Base-by-base conservation (phyloP, 2,888 invertebrate genomes). In the Frankliniella fusca region DNA sequence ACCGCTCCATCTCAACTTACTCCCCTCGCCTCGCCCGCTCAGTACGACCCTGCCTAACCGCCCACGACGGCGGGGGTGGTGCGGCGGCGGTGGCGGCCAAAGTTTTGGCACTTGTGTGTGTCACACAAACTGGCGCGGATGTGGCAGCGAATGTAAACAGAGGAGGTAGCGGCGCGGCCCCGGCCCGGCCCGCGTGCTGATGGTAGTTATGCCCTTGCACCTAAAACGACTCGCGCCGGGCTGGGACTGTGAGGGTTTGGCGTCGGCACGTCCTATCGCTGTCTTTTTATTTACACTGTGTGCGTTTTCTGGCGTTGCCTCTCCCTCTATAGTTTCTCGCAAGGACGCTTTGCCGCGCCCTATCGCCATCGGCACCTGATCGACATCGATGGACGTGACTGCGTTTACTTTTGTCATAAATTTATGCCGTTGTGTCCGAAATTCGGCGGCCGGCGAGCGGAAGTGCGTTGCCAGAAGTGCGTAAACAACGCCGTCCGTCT, bases 71-170 rank as follows among this genome's bases (percentile, higher is more conserved):
- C 54, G 61, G 15, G 61, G 15, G 61, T 7, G 70, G 70, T 5
- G 70, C n/a, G 23, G 70, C 3, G n/a, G 61, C 61, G 61, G 70
- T 23, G 70, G 70, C 23, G 70, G 70, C 70, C 70, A 70, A 70
- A 70, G 70, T 70, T 70, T 70, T 70, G 70, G 70, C 70, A 70
- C 70, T 70, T 70, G 70, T 70, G 70, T 70, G 70, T 70, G 70
- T 70, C 70, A 70, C 70, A 70, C 70, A 23, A 70, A 70, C 70
- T 70, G 70, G 70, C 11, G 70, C 70, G 70, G 70, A 70, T 70
- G 70, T 70, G 70, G 70, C 70, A 23, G 70, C 61, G 61, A n/a
- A 23, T 70, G 70, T 70, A 70, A 70, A 70, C 70, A 70, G 23
- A 7, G 70, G 70, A n/a, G 61, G 20, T 61, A 61, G n/a, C 70